These are phyloP conservation scores for Anhinga anhinga DNA, from an alignment of 2,113 vertebrate species.

Conservation along the genomic window DNA sequence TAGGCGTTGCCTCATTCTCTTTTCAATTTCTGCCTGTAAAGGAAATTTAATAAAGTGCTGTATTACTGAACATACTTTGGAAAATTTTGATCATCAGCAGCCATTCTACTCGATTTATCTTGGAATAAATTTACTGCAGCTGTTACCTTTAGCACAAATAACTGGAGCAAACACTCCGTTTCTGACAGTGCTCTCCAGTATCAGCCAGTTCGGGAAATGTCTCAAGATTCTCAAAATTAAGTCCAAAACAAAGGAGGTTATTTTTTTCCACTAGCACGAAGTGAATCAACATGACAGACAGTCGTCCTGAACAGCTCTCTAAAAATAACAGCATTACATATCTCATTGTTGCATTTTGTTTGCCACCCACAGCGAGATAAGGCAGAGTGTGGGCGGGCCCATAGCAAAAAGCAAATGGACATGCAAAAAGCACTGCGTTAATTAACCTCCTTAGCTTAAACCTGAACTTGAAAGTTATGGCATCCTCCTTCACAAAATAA, in stretches of 20 bases:
- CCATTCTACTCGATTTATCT: not conserved
- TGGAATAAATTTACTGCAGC: not conserved
- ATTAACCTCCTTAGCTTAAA: not conserved
- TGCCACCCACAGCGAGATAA: not conserved
- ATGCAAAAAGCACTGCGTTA: not conserved
- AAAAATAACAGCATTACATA: not conserved
- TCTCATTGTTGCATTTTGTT: not conserved
- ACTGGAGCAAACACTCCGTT: not conserved
- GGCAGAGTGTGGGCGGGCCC: not conserved
- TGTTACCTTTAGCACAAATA: not conserved
- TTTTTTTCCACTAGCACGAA: not conserved
- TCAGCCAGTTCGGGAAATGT: not conserved
- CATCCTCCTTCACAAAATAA: not conserved
- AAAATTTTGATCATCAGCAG: not conserved
- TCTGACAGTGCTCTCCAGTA: not conserved
- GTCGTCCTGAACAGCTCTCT: not conserved
- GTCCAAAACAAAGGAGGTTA: not conserved
- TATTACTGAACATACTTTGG: not conserved
- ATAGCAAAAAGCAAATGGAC: not conserved
- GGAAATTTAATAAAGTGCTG: not conserved
- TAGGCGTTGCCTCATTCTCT: slow-evolving; percentile 80
- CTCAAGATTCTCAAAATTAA: not conserved
- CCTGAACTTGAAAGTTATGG: not conserved
- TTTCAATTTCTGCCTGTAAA: slow-evolving; percentile 84
- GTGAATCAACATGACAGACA: not conserved